Percentiles rank a stretch among this genome's conserved stretches.
Conservation (phyloP, 2,888 invertebrate genomes). For the Sarcophaga subvicina region DNA sequence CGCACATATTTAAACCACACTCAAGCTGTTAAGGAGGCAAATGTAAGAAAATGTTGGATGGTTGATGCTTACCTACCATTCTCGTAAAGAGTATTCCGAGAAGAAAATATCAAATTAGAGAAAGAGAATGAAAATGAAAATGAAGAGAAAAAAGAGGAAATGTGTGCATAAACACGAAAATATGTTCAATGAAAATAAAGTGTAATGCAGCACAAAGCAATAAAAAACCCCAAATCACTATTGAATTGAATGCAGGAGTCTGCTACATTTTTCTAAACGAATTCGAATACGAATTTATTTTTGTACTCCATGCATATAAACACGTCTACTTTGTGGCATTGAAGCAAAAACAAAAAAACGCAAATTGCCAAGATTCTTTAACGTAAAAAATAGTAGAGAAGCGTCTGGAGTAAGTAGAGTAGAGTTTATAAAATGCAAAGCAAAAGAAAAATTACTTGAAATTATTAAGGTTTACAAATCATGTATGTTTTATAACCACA, state of each 20-base stretch:
- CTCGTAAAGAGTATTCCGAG: slow-evolving; percentile 19
- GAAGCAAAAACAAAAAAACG: slow-evolving; percentile 35
- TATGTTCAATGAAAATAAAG: slow-evolving; percentile 68
- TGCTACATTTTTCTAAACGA: slow-evolving; percentile 3
- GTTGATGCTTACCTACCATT: no score
- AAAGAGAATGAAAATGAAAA: slow-evolving; percentile 2
- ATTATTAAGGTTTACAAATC: slow-evolving; percentile 64
- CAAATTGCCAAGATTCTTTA: slow-evolving; percentile 56
- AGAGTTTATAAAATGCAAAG: slow-evolving; percentile 60
- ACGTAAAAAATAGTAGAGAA: slow-evolving; percentile 11
- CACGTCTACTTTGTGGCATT: slow-evolving; percentile 47
- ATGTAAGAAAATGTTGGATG: background rate
- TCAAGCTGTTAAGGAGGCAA: background rate
- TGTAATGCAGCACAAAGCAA: slow-evolving; percentile 68
- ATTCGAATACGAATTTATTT: background rate
- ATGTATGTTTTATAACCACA: slow-evolving; percentile 53
- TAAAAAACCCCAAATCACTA: slow-evolving; percentile 65
- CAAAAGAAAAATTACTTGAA: slow-evolving; percentile 42
- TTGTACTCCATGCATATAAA: background rate
- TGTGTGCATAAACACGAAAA: slow-evolving; percentile 43
- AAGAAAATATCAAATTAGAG: slow-evolving; percentile 24
- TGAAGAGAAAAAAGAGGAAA: background rate
- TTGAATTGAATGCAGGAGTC: slow-evolving; percentile 57
- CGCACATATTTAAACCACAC: background rate
- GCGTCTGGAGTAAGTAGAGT: slow-evolving; percentile 34